Evolutionary conservation across 2,113 vertebrate species (phyloP).

Genomic region (Ophthalmotilapia sp.): DNA sequence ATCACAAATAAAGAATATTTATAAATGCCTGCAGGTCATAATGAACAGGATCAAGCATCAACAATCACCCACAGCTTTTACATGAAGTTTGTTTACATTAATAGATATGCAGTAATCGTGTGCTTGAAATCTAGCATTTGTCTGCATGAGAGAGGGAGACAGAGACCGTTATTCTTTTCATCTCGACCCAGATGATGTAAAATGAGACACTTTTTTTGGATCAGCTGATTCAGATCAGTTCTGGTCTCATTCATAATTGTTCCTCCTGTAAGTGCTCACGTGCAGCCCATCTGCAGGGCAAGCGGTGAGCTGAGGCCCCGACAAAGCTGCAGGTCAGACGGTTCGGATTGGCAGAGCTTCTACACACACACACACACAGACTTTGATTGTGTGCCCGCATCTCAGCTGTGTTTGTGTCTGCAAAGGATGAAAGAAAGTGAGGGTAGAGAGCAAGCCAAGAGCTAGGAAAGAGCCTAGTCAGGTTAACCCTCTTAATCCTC

Average conservation of each 20-base stretch:
- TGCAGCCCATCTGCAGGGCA: not conserved
- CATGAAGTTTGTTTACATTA: not conserved
- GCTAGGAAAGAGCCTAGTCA: not conserved
- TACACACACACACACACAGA: not conserved
- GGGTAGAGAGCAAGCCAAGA: not conserved
- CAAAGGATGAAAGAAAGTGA: not conserved
- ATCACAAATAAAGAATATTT: not conserved
- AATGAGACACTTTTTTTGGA: not conserved
- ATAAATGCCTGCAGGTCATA: not conserved
- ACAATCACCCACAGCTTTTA: not conserved
- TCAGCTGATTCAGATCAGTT: not conserved
- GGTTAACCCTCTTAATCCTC: not conserved
- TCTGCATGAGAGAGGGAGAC: not conserved
- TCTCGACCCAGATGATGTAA: not conserved
- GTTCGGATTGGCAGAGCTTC: constrained; percentile 24
- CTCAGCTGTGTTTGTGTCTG: constrained; percentile 1
- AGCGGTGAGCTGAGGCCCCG: not conserved
- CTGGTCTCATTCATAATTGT: not conserved
- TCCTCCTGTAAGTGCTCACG: not conserved
- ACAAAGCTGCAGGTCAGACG: constrained; percentile 1
- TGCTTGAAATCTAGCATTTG: not conserved
- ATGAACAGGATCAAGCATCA: not conserved
- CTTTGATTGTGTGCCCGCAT: not conserved
- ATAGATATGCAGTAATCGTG: not conserved
- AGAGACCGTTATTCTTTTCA: not conserved